These are phyloP conservation scores for Tapirus terrestris DNA, from an alignment of 2,113 vertebrate genomes.

Conservation along the genomic window DNA sequence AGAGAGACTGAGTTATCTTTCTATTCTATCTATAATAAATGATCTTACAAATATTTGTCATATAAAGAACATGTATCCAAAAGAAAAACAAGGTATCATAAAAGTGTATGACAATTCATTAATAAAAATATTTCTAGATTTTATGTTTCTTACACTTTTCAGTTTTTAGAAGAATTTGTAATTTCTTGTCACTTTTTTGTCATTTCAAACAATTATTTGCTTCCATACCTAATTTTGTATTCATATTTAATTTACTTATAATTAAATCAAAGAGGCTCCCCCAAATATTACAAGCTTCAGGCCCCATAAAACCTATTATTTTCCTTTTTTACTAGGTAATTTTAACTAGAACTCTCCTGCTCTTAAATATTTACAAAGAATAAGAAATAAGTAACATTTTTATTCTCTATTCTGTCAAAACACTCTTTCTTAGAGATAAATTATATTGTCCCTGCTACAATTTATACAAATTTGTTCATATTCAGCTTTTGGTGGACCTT, in stretches of 20 bases:
- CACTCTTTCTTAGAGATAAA: not conserved
- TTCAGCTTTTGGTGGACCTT: not conserved
- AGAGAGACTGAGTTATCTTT: not conserved
- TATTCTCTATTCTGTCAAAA: not conserved
- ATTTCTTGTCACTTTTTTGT: not conserved
- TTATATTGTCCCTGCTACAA: not conserved
- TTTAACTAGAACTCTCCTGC: not conserved
- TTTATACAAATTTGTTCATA: not conserved
- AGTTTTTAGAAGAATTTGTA: not conserved
- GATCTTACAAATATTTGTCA: not conserved
- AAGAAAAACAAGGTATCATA: not conserved
- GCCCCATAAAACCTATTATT: not conserved
- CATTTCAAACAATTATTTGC: not conserved
- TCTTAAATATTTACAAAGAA: not conserved
- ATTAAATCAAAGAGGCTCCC: not conserved
- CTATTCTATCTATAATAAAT: not conserved
- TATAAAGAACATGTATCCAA: not conserved
- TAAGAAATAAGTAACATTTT: not conserved
- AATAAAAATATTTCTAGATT: not conserved
- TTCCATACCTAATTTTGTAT: not conserved
- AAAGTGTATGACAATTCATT: not conserved
- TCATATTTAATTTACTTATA: not conserved
- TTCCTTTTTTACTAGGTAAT: not conserved
- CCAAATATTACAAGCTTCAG: not conserved
- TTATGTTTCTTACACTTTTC: not conserved